Percentiles rank a stretch among this genome's conserved stretches.
Evolutionary conservation across 2,888 invertebrate genomes (phyloP).

Genomic region (Morpho deidamia): DNA sequence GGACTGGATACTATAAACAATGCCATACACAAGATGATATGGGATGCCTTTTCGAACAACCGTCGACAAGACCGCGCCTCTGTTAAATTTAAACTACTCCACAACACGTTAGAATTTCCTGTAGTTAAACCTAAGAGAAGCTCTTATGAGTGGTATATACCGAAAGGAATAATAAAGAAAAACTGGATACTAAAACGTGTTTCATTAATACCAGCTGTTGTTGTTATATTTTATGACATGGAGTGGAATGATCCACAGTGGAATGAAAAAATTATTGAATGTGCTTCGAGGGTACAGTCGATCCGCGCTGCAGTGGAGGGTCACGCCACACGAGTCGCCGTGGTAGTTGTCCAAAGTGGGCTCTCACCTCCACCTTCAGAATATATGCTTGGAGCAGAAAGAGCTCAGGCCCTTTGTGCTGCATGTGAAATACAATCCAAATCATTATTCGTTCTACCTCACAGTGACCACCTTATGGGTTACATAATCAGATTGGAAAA

Average conservation of each 20-base stretch:
- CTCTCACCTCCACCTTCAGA: conserved; percentile 88
- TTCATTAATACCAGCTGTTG: conserved; percentile 92
- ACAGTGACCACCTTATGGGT: conserved; percentile 90
- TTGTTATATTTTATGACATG: conserved; percentile 96
- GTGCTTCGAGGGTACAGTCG: conserved; percentile 92
- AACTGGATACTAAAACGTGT: conserved; percentile 98
- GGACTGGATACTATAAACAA: conserved; percentile 92
- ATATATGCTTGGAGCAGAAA: conserved; percentile 91
- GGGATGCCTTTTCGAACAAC: conserved; percentile 94
- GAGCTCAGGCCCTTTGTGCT: conserved; percentile 92
- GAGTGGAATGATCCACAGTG: conserved; percentile 98
- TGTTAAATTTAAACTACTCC: conserved; percentile 89
- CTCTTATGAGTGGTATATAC: conserved; percentile 97
- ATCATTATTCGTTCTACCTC: conserved; percentile 94
- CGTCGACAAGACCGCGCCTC: conserved; percentile 89
- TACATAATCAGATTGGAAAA: conserved; percentile 90
- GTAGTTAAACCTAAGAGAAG: conserved; percentile 90
- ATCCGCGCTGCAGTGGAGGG: conserved; percentile 86
- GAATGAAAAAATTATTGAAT: conserved; percentile 97
- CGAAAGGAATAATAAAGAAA: conserved; percentile 94
- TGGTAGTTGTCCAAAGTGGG: conserved; percentile 94
- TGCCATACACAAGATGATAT: conserved; percentile 92
- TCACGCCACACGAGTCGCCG: conserved; percentile 86
- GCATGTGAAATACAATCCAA: conserved; percentile 96
- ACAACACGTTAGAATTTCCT: conserved; percentile 92